These are phyloP conservation scores for Belonocnema kinseyi DNA, from an alignment of 1,140 invertebrate species.

Conservation along the genomic window DNA sequence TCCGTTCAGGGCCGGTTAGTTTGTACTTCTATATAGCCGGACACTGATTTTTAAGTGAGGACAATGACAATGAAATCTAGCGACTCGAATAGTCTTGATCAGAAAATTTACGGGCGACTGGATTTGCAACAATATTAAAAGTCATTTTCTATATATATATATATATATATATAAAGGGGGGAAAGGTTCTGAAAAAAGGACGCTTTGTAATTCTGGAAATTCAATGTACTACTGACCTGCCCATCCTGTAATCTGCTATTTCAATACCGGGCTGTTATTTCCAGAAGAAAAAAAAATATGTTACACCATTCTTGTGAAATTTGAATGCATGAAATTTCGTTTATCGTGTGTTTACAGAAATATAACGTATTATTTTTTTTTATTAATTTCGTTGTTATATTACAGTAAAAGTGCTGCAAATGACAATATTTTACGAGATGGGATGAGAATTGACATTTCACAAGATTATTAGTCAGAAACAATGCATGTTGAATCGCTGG, in stretches of 20 bases:
- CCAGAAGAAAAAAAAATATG: not conserved
- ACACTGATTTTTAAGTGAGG: slow-evolving; percentile 45
- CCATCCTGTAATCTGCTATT: slow-evolving; percentile 51
- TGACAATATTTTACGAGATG: too few relatives aligned
- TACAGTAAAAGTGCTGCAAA: too few relatives aligned
- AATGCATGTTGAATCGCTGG: slow-evolving; percentile 22
- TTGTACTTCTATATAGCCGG: not conserved
- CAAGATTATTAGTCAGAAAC: not conserved
- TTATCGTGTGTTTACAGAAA: not conserved
- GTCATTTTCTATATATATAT: slow-evolving; percentile 25
- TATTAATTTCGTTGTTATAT: too few relatives aligned
- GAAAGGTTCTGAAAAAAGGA: not conserved
- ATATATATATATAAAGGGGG: not conserved
- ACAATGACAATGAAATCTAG: slow-evolving; percentile 57
- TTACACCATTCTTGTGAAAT: not conserved
- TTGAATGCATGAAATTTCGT: not conserved
- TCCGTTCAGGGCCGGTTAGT: slow-evolving; percentile 40
- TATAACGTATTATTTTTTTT: not conserved
- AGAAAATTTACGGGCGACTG: slow-evolving; percentile 53
- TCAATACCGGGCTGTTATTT: not conserved
- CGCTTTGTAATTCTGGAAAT: slow-evolving; percentile 56
- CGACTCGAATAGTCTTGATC: slow-evolving; percentile 47
- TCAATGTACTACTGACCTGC: slow-evolving; percentile 54
- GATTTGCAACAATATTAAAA: slow-evolving; percentile 51
- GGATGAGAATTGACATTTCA: not conserved